A percentile compares a stretch with the other conserved stretches of the same genome.
Evolutionary conservation across 2,113 vertebrate genomes (phyloP).

Genomic region (Pholis gunnellus): DNA sequence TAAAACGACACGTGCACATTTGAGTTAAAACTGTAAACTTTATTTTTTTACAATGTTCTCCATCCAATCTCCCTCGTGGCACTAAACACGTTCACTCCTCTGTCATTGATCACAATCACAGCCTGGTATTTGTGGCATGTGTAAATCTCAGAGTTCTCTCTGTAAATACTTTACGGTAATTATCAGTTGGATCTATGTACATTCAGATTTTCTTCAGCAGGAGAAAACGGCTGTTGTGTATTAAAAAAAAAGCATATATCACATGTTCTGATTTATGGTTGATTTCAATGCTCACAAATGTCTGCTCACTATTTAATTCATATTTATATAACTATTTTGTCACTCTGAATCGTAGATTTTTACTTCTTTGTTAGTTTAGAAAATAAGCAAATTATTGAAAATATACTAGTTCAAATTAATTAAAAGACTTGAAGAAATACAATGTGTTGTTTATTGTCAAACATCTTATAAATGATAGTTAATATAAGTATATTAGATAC

Average conservation of each 20-base stretch:
- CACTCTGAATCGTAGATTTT: conserved; percentile 72
- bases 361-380: conserved; percentile 74
- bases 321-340: conserved; percentile 81
- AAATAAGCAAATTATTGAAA: conserved; percentile 55
- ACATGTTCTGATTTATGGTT: conserved; percentile 61
- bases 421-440: conserved; percentile 58
- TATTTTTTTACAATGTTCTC: conserved; percentile 20
- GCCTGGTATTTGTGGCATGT: conserved; percentile 33
- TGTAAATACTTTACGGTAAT: conserved; percentile 63
- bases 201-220: conserved; percentile 40
- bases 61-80: conserved; percentile 43
- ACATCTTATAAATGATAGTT: neutral
- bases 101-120: conserved; percentile 41
- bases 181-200: conserved; percentile 47
- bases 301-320: conserved; percentile 71
- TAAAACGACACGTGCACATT: conserved; percentile 33
- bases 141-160: conserved; percentile 51
- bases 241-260: conserved; percentile 53
- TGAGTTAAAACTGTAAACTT: conserved; percentile 34
- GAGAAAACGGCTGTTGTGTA: conserved; percentile 57
- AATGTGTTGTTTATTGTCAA: conserved; percentile 34
- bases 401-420: conserved; percentile 60
- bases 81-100: conserved; percentile 46
- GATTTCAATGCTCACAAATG: conserved; percentile 54
- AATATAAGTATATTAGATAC: neutral